These are phyloP conservation scores for Gila orcuttii DNA, from an alignment of 2,113 vertebrate genomes.

Conservation along the genomic window DNA sequence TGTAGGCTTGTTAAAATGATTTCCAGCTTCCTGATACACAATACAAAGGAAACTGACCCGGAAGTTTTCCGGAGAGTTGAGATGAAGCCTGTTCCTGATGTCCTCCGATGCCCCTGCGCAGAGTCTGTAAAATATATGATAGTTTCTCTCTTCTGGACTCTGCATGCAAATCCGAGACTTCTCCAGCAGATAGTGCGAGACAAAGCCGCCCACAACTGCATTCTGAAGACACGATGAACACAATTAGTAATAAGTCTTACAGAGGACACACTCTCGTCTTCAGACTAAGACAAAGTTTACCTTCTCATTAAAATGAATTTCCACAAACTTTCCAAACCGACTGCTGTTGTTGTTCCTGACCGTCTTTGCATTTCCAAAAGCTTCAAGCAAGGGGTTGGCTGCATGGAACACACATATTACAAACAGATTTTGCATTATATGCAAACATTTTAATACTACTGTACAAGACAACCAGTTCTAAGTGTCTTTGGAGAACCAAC, in stretches of 20 bases:
- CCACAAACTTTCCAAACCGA: conserved; percentile 98
- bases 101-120: conserved; percentile 96
- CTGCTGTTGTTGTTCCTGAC: conserved; percentile 99
- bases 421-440: conserved; percentile 43
- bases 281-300: conserved; percentile 66
- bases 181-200: conserved; percentile 97
- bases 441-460: not conserved
- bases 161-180: conserved; percentile 99
- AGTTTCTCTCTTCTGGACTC: conserved; percentile 97
- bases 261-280: not conserved
- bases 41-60: conserved; percentile 81
- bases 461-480: not conserved
- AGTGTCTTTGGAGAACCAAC: conserved; percentile 68
- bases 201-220: conserved; percentile 95
- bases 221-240: conserved; percentile 73
- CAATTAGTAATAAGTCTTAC: not conserved
- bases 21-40: not conserved
- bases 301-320: conserved; percentile 99
- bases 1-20: not conserved
- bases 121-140: conserved; percentile 97
- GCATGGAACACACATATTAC: conserved; percentile 39
- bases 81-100: conserved; percentile 88
- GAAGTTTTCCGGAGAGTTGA: conserved; percentile 93
- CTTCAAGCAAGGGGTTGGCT: conserved; percentile 97
- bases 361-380: conserved; percentile 98